These are phyloP conservation scores for Cotesia chilonis DNA, from an alignment of 1,140 invertebrate species.

Conservation along the genomic window DNA sequence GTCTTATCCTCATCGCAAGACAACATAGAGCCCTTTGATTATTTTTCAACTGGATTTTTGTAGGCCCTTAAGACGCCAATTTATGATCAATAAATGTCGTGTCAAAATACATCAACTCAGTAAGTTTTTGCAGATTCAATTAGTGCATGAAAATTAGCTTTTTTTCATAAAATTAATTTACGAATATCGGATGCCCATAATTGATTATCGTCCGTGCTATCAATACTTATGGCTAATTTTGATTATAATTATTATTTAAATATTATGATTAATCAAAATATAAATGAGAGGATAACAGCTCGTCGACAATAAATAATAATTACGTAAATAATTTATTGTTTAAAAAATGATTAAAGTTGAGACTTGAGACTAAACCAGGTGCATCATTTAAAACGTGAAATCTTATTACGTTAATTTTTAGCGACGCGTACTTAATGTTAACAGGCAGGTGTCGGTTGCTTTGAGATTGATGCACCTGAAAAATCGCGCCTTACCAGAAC, in stretches of 20 bases:
- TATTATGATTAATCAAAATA: too few species aligned
- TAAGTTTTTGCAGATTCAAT: constrained; percentile 17
- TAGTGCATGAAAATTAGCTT: constrained; percentile 10
- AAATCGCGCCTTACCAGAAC: constrained; percentile 28
- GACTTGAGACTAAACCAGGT: constrained; percentile 6
- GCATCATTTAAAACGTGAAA: constrained; percentile 27
- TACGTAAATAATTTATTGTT: constrained; percentile 1
- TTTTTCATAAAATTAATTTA: neutral
- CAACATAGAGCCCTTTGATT: constrained; percentile 2
- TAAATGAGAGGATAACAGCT: neutral
- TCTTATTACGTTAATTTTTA: constrained; percentile 26
- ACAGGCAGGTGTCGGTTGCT: constrained; percentile 23
- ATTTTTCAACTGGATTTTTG: constrained; percentile 20
- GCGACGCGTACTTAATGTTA: constrained; percentile 33
- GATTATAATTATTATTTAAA: too few species aligned
- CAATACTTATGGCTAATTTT: too few species aligned
- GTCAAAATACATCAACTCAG: constrained; percentile 10
- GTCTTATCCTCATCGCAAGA: neutral
- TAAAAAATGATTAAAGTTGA: neutral
- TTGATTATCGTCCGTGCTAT: too few species aligned
- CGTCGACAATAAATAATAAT: neutral
- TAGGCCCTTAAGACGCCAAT: constrained; percentile 21
- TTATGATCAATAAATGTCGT: constrained; percentile 33
- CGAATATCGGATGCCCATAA: too few species aligned
- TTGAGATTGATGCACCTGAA: constrained; percentile 38